Evolutionary conservation across 1,140 invertebrate species (phyloP), one percentile per base, ranked within the genome.

Genomic region (Leucophenga varia): DNA sequence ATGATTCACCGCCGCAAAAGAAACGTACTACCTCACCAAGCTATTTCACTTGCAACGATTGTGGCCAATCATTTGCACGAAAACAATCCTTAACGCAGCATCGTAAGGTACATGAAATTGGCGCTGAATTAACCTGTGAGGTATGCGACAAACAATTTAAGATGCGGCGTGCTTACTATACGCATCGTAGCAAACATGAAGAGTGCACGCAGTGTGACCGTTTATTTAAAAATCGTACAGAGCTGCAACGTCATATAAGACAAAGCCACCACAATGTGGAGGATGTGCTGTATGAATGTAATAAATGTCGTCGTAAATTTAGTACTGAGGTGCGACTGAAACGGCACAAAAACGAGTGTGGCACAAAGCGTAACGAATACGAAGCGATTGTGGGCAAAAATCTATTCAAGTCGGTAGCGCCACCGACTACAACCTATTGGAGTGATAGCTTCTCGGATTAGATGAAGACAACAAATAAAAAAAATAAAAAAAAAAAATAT

Each of bases 361-460:
- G 16, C n/a, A 42, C 30, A 50, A 47, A n/a, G 40, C 10, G 25
- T 13, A 22, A n/a, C 8, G 31, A 44, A 20, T 25, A 31, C 13
- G 50, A 56, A 20, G 20, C 25, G 36, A 59, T 16, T 28, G 52
- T 14, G 19, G 73, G 73, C 3, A 39, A 65, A 5, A 76, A 77
- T 55, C 54, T 77, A 10, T 77, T 77, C 49, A 77, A 77, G 45
- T 65, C 72, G 8, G 76, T 77, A 12, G 76, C 76, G 7, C 76
- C 76, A 1, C 47, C 74, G 2, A 77, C 76, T 3, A 77, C 76
- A 25, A 77, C 76, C 10, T 77, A 77, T 41, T 77, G 76, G 76
- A 77, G 75, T 47, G 76, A 77, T 47, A 77, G 76, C 31, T 77
- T 77, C 48, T 77, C 76, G 5, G 76, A 77, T 45, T 77, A 75